Conservation (phyloP, 2,888 invertebrate genomes). For the Electrophaes corylata region DNA sequence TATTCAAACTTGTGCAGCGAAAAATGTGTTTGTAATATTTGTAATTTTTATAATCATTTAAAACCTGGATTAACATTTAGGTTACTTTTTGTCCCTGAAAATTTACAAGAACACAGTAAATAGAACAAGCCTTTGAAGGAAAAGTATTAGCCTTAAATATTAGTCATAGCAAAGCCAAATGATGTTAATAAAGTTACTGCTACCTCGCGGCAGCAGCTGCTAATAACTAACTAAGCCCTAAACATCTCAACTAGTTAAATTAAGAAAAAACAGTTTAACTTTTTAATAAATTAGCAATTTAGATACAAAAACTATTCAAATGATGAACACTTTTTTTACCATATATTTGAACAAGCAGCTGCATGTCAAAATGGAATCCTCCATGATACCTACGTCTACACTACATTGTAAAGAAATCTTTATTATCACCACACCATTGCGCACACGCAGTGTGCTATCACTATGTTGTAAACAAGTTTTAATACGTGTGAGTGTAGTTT, state of each 20-base stretch:
- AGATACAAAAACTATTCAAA: not conserved
- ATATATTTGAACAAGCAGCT: not conserved
- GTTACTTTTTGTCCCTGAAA: too few species aligned
- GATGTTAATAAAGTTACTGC: too few species aligned
- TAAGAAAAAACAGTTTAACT: not conserved
- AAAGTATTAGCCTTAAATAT: too few species aligned
- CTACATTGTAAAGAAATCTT: constrained; percentile 20
- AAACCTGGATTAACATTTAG: too few species aligned
- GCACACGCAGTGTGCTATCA: constrained; percentile 18
- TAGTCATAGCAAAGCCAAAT: too few species aligned
- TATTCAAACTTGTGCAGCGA: too few species aligned
- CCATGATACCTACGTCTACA: not conserved
- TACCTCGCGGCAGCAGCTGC: too few species aligned
- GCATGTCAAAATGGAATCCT: constrained; percentile 5
- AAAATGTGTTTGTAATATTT: too few species aligned
- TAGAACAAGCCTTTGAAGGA: too few species aligned
- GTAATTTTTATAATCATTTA: too few species aligned
- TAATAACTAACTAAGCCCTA: not conserved
- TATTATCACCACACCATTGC: constrained; percentile 12
- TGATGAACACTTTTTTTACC: not conserved
- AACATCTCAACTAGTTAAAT: not conserved
- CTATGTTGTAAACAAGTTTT: constrained; percentile 20
- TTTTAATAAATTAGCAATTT: not conserved
- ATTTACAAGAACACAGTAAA: too few species aligned
- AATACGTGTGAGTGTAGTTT: too few species aligned